Conservation (phyloP, 2,888 invertebrate genomes). For the Uropetala carovei region DNA sequence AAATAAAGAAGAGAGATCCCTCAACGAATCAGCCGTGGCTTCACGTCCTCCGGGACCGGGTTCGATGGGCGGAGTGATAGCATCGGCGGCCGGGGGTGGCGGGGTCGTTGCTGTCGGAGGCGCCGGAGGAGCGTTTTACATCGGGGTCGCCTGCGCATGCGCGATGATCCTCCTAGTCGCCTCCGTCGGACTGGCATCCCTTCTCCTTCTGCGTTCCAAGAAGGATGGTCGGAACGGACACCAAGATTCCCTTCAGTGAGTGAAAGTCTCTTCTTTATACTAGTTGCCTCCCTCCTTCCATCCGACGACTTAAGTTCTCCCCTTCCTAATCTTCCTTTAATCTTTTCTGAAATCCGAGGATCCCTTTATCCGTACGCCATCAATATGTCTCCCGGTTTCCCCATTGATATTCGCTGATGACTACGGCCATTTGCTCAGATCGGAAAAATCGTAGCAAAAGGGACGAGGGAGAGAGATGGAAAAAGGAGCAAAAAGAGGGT, state of each 20-base stretch:
- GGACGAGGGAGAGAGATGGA: neutral
- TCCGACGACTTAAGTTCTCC: neutral
- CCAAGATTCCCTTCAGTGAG: constrained; percentile 83
- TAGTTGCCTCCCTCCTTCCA: neutral
- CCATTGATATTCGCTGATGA: constrained; percentile 53
- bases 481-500: neutral
- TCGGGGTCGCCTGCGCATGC: constrained; percentile 89
- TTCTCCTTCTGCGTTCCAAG: constrained; percentile 81
- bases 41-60: constrained; percentile 56
- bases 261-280: constrained; percentile 67
- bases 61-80: constrained; percentile 55
- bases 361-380: constrained; percentile 11
- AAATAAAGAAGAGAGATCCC: neutral
- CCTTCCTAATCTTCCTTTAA: neutral
- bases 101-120: constrained; percentile 78
- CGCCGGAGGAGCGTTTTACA: constrained; percentile 84
- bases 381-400: constrained; percentile 30
- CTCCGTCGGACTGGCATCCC: constrained; percentile 79
- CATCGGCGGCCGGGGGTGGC: constrained; percentile 27
- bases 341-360: neutral
- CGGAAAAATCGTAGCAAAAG: neutral
- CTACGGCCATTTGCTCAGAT: neutral
- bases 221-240: constrained; percentile 75
- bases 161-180: constrained; percentile 83
- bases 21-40: constrained; percentile 36